Conservation (phyloP, 2,888 invertebrate genomes). For the Podotricha telesiphe region DNA sequence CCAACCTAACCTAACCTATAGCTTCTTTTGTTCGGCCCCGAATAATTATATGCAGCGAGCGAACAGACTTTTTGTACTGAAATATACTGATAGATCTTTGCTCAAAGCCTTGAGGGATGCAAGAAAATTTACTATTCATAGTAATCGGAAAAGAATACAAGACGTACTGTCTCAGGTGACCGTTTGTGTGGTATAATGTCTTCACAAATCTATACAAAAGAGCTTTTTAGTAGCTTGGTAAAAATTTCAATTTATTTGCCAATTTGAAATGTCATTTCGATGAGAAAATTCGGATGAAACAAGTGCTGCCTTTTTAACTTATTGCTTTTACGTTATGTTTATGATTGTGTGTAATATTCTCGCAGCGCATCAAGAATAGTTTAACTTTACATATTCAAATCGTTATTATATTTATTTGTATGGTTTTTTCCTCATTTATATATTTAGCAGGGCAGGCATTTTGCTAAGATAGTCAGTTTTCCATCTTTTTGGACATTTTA, state of each 20-base stretch:
- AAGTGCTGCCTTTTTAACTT: no score
- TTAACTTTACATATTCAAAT: no score
- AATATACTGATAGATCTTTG: constrained; percentile 22
- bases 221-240: background rate
- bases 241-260: background rate
- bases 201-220: background rate
- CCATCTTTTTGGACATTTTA: no score
- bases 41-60: constrained; percentile 40
- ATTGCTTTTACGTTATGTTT: no score
- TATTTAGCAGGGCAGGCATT: no score
- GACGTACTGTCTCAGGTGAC: constrained; percentile 10
- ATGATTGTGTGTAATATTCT: no score
- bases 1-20: constrained; percentile 31
- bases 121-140: constrained; percentile 24
- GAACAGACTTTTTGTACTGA: constrained; percentile 34
- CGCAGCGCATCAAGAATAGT: no score
- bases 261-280: background rate
- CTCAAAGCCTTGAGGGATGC: constrained; percentile 26
- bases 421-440: no score
- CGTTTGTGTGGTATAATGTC: background rate
- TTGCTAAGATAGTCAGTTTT: no score
- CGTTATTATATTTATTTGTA: no score
- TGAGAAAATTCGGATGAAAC: background rate
- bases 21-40: constrained; percentile 38
- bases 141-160: constrained; percentile 13